Conservation (phyloP, 1,140 invertebrate species). For the Maconellicoccus hirsutus region DNA sequence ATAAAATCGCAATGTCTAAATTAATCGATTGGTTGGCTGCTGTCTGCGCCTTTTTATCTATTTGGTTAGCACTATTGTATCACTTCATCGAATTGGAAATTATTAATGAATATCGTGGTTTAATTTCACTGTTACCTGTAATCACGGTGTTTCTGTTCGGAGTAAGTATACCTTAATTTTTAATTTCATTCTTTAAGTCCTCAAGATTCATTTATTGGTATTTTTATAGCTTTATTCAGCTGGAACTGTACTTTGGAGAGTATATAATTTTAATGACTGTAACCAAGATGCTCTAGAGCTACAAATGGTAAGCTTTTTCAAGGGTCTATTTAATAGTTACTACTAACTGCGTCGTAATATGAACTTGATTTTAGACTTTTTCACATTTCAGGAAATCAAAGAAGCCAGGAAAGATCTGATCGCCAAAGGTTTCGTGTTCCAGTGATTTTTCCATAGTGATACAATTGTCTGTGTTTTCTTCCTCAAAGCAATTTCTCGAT, state of each 20-base stretch:
- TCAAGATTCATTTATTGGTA: background rate
- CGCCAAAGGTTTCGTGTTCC: slow-evolving; percentile 7
- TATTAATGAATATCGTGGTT: background rate
- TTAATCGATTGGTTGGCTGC: background rate
- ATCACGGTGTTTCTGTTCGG: background rate
- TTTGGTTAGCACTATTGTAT: background rate
- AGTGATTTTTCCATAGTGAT: background rate
- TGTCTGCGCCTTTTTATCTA: background rate
- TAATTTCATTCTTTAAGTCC: background rate
- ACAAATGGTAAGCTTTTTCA: background rate
- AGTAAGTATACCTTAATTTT: background rate
- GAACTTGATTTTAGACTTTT: background rate
- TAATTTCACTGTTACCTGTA: background rate
- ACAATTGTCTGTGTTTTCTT: background rate
- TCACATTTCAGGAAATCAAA: slow-evolving; percentile 2
- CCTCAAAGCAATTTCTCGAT: background rate
- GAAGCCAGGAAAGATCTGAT: background rate
- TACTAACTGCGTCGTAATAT: too few relatives aligned
- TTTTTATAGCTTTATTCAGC: background rate
- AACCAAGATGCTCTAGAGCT: slow-evolving; percentile 5
- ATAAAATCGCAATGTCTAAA: background rate
- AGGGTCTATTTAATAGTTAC: background rate
- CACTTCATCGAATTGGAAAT: slow-evolving; percentile 8
- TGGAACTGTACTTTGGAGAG: background rate
- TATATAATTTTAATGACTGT: slow-evolving; percentile 8